phyloP scores from a whole-genome alignment of 2,888 invertebrate species.

The Drosophila atripex region DNA sequence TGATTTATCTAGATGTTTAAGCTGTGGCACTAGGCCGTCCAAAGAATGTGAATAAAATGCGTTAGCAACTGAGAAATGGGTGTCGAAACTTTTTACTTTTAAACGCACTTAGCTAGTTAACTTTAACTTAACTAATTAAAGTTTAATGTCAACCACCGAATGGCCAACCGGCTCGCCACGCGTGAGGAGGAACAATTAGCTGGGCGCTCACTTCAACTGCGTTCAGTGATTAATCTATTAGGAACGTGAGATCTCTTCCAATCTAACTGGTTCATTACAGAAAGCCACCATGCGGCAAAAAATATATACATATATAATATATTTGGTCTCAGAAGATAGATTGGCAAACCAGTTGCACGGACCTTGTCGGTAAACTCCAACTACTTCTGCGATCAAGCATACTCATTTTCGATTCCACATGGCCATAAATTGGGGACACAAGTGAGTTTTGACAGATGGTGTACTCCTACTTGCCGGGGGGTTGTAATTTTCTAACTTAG shows the following conservation, averaged over 20 bases:
- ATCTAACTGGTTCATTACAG: conserved; percentile 28
- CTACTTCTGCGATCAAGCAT: neutral
- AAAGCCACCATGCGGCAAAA: neutral
- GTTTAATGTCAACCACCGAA: neutral
- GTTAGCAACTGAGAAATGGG: neutral
- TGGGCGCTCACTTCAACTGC: neutral
- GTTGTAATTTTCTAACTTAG: neutral
- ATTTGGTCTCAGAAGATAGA: conserved; percentile 3
- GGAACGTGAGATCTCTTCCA: conserved; percentile 15
- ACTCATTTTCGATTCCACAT: neutral
- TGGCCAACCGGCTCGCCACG: neutral
- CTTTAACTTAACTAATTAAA: neutral
- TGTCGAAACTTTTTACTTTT: neutral
- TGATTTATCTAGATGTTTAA: conserved; percentile 20
- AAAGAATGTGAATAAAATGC: conserved; percentile 29
- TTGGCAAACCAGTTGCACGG: conserved; percentile 16
- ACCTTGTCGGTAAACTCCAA: neutral
- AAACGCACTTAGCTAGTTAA: neutral
- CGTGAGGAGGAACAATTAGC: conserved; percentile 28
- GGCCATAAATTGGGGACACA: neutral
- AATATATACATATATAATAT: neutral
- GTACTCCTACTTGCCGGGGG: neutral
- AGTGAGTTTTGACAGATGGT: conserved; percentile 7
- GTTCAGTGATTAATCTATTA: conserved; percentile 21
- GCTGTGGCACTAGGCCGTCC: conserved; percentile 12